Conservation (phyloP, 2,113 vertebrate species). For the Aptenodytes forsteri region DNA sequence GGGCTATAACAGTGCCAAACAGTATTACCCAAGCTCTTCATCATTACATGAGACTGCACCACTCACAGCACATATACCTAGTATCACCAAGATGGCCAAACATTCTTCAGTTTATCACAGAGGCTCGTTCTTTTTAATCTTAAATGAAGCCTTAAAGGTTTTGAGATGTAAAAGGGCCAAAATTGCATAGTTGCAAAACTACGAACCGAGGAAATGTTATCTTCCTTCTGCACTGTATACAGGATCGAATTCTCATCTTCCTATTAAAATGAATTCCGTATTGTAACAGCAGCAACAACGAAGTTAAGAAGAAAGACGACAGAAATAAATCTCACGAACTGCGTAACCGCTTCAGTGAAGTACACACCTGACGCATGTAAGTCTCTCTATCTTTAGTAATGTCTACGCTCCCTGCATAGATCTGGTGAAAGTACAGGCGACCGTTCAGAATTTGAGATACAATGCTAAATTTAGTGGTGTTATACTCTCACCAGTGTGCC, state of each 20-base stretch:
- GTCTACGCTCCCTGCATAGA: not conserved
- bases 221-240: not conserved
- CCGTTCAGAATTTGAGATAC: not conserved
- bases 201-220: not conserved
- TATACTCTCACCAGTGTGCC: not conserved
- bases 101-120: not conserved
- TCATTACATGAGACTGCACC: not conserved
- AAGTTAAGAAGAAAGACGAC: not conserved
- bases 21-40: not conserved
- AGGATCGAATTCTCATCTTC: not conserved
- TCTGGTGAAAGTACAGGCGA: not conserved
- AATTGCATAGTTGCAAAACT: not conserved
- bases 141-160: not conserved
- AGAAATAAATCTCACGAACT: not conserved
- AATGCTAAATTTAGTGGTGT: not conserved
- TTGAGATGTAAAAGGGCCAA: not conserved
- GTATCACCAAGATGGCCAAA: not conserved
- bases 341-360: not conserved
- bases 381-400: not conserved
- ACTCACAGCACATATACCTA: not conserved
- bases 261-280: not conserved
- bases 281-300: not conserved
- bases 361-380: not conserved
- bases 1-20: not conserved
- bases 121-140: not conserved